phyloP scores from a whole-genome alignment of 2,113 vertebrate species.

The Ahaetulla prasina region DNA sequence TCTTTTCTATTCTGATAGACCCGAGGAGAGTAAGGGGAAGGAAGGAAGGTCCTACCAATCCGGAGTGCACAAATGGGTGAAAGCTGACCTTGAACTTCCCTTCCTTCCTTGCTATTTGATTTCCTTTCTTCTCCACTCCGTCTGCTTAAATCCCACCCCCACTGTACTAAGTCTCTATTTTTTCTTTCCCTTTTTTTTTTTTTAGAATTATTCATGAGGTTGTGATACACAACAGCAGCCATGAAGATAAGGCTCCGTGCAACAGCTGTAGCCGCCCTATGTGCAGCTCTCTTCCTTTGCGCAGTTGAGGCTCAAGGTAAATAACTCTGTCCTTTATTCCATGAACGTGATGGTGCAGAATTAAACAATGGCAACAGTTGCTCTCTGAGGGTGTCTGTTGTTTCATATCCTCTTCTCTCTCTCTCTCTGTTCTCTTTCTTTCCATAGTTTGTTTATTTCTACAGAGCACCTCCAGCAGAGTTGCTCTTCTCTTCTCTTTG shows the following conservation, averaged over 20 bases:
- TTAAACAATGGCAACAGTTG: constrained; percentile 20
- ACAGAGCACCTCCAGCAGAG: constrained; percentile 5
- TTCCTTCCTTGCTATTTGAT: neutral
- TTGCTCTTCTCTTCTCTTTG: constrained; percentile 38
- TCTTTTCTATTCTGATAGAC: neutral
- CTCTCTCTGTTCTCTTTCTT: constrained; percentile 37
- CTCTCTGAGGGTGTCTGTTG: constrained; percentile 37
- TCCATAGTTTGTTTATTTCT: constrained; percentile 51
- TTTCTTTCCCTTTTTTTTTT: constrained; percentile 33
- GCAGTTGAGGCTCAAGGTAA: constrained; percentile 91
- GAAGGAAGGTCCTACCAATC: neutral
- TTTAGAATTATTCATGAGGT: constrained; percentile 83
- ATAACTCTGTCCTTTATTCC: constrained; percentile 18
- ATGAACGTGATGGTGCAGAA: constrained; percentile 15
- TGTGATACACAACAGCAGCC: constrained; percentile 74
- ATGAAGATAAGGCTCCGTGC: constrained; percentile 82
- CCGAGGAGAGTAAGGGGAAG: neutral
- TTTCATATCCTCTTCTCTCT: neutral
- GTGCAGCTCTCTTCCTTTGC: constrained; percentile 72
- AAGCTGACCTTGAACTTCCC: neutral
- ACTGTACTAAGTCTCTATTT: constrained; percentile 41
- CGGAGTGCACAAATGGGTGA: neutral
- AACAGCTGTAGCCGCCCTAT: constrained; percentile 73
- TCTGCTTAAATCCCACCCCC: neutral
- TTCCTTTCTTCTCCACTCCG: constrained; percentile 39